phyloP scores from a whole-genome alignment of 2,888 invertebrate species.

The Tinea trinotella region DNA sequence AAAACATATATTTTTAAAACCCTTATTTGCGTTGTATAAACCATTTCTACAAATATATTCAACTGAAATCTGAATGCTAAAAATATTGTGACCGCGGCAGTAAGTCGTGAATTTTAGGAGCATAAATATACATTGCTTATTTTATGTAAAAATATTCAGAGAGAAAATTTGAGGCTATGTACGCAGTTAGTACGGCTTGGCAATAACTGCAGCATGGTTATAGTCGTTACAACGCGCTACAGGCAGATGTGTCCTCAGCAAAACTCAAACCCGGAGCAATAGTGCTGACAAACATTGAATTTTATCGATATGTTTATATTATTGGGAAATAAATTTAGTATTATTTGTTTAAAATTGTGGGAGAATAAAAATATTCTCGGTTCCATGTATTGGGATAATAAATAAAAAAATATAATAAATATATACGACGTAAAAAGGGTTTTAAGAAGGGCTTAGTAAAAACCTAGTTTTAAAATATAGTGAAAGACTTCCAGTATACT shows the following conservation, averaged over 20 bases:
- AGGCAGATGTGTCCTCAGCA: slow-evolving; percentile 15
- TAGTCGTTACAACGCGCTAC: slow-evolving; percentile 6
- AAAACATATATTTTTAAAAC: too few species aligned
- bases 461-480: too few species aligned
- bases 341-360: too few species aligned
- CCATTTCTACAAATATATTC: neutral
- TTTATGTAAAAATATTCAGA: slow-evolving; percentile 12
- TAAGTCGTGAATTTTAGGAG: neutral
- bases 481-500: too few species aligned
- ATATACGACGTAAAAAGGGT: too few species aligned
- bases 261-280: neutral
- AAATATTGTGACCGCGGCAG: neutral
- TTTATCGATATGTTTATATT: slow-evolving; percentile 12
- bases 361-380: too few species aligned
- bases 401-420: too few species aligned
- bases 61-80: neutral
- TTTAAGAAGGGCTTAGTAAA: too few species aligned
- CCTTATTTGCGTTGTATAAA: too few species aligned
- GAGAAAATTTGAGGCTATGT: slow-evolving; percentile 4
- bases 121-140: neutral
- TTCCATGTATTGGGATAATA: too few species aligned
- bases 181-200: neutral
- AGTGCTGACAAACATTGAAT: slow-evolving; percentile 2
- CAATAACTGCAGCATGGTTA: slow-evolving; percentile 11
- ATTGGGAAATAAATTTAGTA: neutral